These are phyloP conservation scores for Zaprionus nigranus DNA, from an alignment of 1,140 invertebrate species.

Conservation along the genomic window DNA sequence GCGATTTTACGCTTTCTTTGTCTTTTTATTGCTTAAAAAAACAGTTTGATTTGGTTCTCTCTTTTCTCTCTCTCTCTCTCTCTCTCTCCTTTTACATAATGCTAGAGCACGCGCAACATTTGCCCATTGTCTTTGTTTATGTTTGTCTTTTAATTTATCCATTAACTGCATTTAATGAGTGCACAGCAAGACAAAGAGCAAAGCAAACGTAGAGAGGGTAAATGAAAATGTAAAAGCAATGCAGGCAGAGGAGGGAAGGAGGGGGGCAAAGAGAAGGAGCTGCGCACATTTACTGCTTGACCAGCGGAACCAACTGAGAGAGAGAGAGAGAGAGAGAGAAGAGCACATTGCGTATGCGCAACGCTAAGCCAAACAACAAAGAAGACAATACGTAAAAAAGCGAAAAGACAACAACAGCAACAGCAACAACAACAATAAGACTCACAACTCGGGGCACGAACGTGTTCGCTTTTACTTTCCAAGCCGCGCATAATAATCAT, in stretches of 20 bases:
- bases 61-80: not conserved
- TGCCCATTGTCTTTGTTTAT: conserved; percentile 61
- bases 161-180: conserved; percentile 77
- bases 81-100: not conserved
- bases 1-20: too few relatives aligned
- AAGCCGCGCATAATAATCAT: conserved; percentile 1
- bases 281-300: conserved; percentile 69
- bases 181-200: conserved; percentile 27
- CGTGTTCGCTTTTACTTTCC: conserved; percentile 6
- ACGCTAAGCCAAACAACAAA: conserved; percentile 43
- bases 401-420: conserved; percentile 35
- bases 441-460: not conserved
- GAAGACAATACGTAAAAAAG: conserved; percentile 21
- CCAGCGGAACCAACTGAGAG: conserved; percentile 51
- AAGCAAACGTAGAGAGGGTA: not conserved
- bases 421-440: not conserved
- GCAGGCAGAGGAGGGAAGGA: not conserved
- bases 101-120: conserved; percentile 35
- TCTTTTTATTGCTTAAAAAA: too few relatives aligned
- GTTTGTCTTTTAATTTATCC: conserved; percentile 62
- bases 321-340: not conserved
- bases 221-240: conserved; percentile 9
- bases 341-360: conserved; percentile 51
- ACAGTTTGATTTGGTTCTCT: not conserved
- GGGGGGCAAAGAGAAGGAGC: not conserved